Evolutionary conservation across 2,888 invertebrate species (phyloP).

Genomic region (Beris morrisii): DNA sequence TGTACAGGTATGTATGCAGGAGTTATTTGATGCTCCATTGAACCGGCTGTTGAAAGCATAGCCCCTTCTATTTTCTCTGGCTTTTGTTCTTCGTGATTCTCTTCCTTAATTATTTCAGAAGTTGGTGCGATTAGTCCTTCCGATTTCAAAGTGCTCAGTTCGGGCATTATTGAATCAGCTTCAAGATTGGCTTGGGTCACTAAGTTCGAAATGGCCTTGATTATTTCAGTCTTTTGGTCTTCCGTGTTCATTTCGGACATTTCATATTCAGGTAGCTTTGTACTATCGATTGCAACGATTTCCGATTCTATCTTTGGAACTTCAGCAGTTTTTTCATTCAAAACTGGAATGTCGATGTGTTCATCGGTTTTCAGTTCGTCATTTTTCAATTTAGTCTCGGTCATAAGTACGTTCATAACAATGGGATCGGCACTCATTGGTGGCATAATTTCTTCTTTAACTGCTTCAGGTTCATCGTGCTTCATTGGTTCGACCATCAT

Average conservation of each 20-base stretch:
- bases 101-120: no score
- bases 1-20: conserved; percentile 13
- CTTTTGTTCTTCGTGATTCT: no score
- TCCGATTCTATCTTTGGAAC: not conserved
- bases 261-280: not conserved
- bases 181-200: conserved; percentile 7
- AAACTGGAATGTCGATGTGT: no score
- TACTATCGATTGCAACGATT: not conserved
- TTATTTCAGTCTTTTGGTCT: conserved; percentile 16
- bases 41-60: no score
- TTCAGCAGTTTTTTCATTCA: no score
- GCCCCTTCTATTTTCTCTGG: no score
- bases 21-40: not conserved
- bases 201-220: conserved; percentile 14
- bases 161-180: not conserved
- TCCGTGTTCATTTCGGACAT: conserved; percentile 15
- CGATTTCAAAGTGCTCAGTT: no score
- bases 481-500: not conserved
- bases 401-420: no score
- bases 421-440: not conserved
- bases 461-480: not conserved
- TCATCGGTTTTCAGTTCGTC: no score
- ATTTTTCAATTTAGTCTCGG: no score
- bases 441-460: not conserved
- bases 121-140: no score